phyloP scores from a whole-genome alignment of 2,888 invertebrate genomes.

The Pachymerium ferrugineum region DNA sequence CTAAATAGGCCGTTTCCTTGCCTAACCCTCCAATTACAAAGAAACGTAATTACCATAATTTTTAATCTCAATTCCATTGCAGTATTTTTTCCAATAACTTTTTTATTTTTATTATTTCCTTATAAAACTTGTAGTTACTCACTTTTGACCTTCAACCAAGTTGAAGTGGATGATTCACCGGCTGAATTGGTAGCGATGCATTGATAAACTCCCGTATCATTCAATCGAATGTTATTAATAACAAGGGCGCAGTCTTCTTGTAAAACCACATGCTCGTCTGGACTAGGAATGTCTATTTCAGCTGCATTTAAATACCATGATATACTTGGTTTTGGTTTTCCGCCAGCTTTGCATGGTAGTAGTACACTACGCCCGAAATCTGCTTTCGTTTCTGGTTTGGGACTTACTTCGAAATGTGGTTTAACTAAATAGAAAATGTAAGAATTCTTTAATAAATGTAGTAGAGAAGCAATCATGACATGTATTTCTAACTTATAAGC shows the following conservation, averaged over 20 bases:
- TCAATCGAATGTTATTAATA: slow-evolving; percentile 70
- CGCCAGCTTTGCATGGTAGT: slow-evolving; percentile 41
- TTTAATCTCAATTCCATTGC: no score
- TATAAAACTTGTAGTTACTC: slow-evolving; percentile 51
- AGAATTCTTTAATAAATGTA: neutral
- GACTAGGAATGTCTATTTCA: neutral
- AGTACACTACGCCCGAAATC: slow-evolving; percentile 37
- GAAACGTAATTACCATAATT: no score
- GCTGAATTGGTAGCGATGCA: slow-evolving; percentile 86
- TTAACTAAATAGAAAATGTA: neutral
- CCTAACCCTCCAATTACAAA: no score
- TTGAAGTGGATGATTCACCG: slow-evolving; percentile 80
- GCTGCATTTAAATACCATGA: slow-evolving; percentile 37
- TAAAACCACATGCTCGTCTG: slow-evolving; percentile 46
- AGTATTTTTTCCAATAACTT: no score
- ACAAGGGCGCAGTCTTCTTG: slow-evolving; percentile 75
- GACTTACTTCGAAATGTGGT: neutral
- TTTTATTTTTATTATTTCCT: no score
- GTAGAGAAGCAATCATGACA: neutral
- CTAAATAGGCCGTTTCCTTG: no score
- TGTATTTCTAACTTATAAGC: no score
- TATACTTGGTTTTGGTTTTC: slow-evolving; percentile 38
- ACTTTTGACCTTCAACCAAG: slow-evolving; percentile 94
- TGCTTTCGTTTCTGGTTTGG: slow-evolving; percentile 37
- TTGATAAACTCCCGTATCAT: slow-evolving; percentile 91